Conservation (phyloP, 2,888 invertebrate species). For the Hypomecis atomaria region DNA sequence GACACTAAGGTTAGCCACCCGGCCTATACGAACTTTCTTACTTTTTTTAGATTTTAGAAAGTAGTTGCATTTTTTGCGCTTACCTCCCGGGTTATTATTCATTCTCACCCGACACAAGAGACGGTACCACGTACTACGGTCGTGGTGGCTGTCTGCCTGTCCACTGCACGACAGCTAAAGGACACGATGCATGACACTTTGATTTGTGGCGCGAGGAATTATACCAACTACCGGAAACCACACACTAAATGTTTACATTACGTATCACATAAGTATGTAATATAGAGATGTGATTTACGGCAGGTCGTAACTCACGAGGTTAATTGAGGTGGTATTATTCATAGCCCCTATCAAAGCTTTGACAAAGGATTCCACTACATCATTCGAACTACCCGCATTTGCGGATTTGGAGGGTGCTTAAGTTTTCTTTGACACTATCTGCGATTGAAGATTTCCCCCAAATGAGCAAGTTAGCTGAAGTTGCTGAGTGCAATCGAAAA, state of each 20-base stretch:
- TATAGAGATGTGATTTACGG: slow-evolving; percentile 8
- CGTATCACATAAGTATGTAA: neutral
- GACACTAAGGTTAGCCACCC: too few relatives aligned
- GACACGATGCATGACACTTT: slow-evolving; percentile 18
- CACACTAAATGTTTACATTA: slow-evolving; percentile 8
- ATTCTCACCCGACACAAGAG: slow-evolving; percentile 28
- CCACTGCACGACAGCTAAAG: slow-evolving; percentile 12
- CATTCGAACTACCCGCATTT: neutral
- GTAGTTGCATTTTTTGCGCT: too few relatives aligned
- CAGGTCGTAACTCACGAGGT: slow-evolving; percentile 8
- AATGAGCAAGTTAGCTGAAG: too few relatives aligned
- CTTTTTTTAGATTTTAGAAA: too few relatives aligned
- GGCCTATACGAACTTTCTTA: too few relatives aligned
- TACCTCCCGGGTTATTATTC: slow-evolving; percentile 31
- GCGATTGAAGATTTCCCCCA: too few relatives aligned
- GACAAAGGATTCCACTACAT: slow-evolving; percentile 4
- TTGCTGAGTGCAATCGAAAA: too few relatives aligned
- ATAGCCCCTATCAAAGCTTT: slow-evolving; percentile 5
- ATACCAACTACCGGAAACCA: slow-evolving; percentile 14
- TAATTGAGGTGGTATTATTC: slow-evolving; percentile 13
- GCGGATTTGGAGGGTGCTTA: neutral
- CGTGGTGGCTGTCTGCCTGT: slow-evolving; percentile 19
- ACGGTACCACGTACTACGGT: slow-evolving; percentile 16
- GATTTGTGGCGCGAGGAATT: slow-evolving; percentile 29
- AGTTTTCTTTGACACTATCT: too few relatives aligned